Evolutionary conservation across 2,113 vertebrate species (phyloP).

Genomic region (Melierax canorus): DNA sequence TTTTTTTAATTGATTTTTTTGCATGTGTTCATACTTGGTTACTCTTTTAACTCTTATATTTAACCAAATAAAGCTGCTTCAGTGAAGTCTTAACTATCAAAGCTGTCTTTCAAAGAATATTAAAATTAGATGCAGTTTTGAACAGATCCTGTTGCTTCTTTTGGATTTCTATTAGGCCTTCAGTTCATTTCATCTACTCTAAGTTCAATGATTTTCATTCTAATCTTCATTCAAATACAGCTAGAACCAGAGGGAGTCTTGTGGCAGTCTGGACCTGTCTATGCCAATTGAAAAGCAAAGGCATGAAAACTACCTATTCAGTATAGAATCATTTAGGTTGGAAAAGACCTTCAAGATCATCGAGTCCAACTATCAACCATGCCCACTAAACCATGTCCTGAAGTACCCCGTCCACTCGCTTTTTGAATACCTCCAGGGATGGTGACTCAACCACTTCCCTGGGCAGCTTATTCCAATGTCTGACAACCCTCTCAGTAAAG

Average conservation of each 20-base stretch:
- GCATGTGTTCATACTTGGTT: not conserved
- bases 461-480: too few relatives aligned
- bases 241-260: not conserved
- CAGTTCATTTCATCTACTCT: not conserved
- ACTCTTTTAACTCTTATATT: not conserved
- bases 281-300: not conserved
- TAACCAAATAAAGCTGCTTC: not conserved
- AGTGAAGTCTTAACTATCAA: not conserved
- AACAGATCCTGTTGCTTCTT: not conserved
- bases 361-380: too few relatives aligned
- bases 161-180: not conserved
- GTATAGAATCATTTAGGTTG: too few relatives aligned
- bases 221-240: not conserved
- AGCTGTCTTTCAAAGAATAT: not conserved
- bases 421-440: too few relatives aligned
- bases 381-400: too few relatives aligned
- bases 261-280: not conserved
- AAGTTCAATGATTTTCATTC: not conserved
- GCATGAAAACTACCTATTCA: not conserved
- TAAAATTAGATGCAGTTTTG: not conserved
- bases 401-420: too few relatives aligned
- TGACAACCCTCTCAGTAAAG: too few relatives aligned
- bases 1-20: not conserved
- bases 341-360: too few relatives aligned
- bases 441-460: too few relatives aligned